phyloP scores from a whole-genome alignment of 2,888 invertebrate species.

The Candidula unifasciata region DNA sequence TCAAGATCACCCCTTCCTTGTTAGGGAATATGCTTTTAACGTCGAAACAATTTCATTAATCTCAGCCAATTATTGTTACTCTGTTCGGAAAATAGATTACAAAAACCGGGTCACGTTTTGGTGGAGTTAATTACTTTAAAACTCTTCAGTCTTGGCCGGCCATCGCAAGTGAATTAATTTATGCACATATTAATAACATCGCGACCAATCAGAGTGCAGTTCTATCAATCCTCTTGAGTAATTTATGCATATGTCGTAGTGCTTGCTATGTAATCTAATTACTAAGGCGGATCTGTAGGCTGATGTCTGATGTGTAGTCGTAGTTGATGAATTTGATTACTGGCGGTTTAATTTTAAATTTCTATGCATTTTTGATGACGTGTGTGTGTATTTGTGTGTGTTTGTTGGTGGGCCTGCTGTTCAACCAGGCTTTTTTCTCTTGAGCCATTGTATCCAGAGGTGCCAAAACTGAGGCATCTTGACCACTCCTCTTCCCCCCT shows the following conservation, averaged over 20 bases:
- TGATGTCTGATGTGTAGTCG: neutral
- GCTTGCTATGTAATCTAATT: neutral
- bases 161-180: constrained; percentile 30
- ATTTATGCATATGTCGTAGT: constrained; percentile 32
- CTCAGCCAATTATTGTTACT: neutral
- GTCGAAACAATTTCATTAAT: constrained; percentile 10
- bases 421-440: no score
- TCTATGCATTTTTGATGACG: constrained; percentile 36
- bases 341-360: neutral
- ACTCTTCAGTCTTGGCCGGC: neutral
- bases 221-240: neutral
- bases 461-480: no score
- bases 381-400: neutral
- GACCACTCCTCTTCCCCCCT: no score
- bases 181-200: constrained; percentile 40
- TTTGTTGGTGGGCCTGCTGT: neutral
- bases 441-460: no score
- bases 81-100: constrained; percentile 31
- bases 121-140: constrained; percentile 10
- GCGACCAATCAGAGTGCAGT: constrained; percentile 21
- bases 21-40: constrained; percentile 29
- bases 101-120: constrained; percentile 5
- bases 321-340: no score
- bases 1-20: no score
- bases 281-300: neutral